These are phyloP conservation scores for Pomatorhinus ruficollis DNA, from an alignment of 2,113 vertebrate genomes.

Conservation along the genomic window DNA sequence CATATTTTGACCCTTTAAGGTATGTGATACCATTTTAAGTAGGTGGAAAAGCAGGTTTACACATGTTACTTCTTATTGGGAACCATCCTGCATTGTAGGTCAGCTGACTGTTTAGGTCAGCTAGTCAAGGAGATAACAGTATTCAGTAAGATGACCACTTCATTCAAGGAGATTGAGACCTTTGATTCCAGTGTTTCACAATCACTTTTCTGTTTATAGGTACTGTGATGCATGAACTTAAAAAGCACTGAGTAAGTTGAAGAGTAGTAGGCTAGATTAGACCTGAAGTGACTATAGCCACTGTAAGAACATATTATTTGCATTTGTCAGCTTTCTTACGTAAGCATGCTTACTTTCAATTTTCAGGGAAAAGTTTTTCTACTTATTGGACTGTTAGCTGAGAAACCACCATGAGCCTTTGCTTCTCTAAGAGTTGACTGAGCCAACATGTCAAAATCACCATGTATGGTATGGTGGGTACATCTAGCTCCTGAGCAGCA, in stretches of 20 bases:
- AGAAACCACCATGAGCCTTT: neutral
- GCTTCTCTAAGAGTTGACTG: neutral
- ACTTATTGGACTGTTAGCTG: neutral
- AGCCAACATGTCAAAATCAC: neutral
- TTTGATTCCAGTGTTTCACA: neutral
- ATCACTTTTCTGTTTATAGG: neutral
- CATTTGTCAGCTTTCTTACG: neutral
- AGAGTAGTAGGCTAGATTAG: neutral
- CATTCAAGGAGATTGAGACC: neutral
- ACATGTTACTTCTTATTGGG: neutral
- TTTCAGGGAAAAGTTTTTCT: neutral
- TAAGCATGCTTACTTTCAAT: neutral
- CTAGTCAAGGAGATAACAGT: neutral
- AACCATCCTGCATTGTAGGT: neutral
- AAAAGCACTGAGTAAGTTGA: neutral
- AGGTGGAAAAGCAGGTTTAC: conserved; percentile 49
- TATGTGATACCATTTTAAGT: conserved; percentile 43
- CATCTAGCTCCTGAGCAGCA: neutral
- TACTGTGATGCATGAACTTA: neutral
- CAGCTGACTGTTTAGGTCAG: neutral
- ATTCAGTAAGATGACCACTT: neutral
- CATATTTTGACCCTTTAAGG: conserved; percentile 17
- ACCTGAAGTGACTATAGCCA: neutral
- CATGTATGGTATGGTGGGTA: neutral
- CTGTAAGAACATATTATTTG: neutral